Conservation (phyloP, 2,888 invertebrate genomes). For the Ptilodon capucinus region DNA sequence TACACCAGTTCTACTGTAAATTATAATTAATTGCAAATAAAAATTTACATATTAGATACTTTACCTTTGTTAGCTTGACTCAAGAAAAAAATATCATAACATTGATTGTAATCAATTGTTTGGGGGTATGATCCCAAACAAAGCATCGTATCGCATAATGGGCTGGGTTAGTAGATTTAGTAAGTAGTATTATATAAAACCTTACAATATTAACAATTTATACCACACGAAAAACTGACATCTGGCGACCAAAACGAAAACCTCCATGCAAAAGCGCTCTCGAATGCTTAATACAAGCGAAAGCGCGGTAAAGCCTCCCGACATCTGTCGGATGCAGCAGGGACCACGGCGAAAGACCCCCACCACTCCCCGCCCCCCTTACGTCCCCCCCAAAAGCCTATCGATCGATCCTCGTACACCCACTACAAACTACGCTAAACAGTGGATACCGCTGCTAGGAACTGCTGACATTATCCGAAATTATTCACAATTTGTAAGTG, state of each 20-base stretch:
- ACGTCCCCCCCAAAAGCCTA: slow-evolving; percentile 54
- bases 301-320: slow-evolving; percentile 43
- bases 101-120: no score
- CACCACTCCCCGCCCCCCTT: slow-evolving; percentile 23
- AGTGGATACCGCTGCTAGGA: slow-evolving; percentile 58
- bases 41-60: no score
- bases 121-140: no score
- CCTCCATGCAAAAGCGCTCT: slow-evolving; percentile 33
- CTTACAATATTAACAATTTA: no score
- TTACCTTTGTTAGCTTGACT: no score
- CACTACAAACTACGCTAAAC: slow-evolving; percentile 68
- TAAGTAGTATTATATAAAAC: no score
- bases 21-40: no score
- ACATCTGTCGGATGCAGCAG: slow-evolving; percentile 62
- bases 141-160: no score
- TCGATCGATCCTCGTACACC: slow-evolving; percentile 59
- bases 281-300: slow-evolving; percentile 19
- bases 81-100: no score
- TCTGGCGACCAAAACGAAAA: slow-evolving; percentile 21
- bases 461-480: slow-evolving; percentile 49
- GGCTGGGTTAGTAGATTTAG: no score
- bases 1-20: no score
- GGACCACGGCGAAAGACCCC: slow-evolving; percentile 44
- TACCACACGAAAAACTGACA: slow-evolving; percentile 20
- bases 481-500: slow-evolving; percentile 44